Evolutionary conservation across 2,888 invertebrate species (phyloP).

Genomic region (Andrena minutula): DNA sequence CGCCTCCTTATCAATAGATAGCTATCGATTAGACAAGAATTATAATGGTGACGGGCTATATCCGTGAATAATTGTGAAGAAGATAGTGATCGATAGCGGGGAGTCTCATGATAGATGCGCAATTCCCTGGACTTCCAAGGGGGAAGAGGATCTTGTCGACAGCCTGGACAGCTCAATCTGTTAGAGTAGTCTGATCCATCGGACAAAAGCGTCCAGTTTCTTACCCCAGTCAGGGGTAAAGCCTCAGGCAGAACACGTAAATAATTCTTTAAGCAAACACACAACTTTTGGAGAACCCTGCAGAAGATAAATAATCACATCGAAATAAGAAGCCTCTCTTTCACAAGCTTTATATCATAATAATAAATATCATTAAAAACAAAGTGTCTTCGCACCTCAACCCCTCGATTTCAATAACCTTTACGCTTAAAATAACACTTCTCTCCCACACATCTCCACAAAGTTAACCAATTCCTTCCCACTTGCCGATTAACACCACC

Average conservation of each 20-base stretch:
- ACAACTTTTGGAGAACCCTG: too few relatives aligned
- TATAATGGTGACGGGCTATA: slow-evolving; percentile 17
- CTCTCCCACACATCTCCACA: too few relatives aligned
- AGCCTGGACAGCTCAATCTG: slow-evolving; percentile 40
- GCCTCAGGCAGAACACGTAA: neutral
- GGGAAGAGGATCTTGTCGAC: slow-evolving; percentile 37
- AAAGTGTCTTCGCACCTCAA: too few relatives aligned
- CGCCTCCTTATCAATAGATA: slow-evolving; percentile 24
- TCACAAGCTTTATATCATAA: too few relatives aligned
- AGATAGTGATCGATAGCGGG: slow-evolving; percentile 48
- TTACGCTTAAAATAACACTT: too few relatives aligned
- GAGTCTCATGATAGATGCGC: slow-evolving; percentile 42
- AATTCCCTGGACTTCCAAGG: neutral
- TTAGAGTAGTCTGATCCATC: slow-evolving; percentile 14
- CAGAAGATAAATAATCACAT: too few relatives aligned
- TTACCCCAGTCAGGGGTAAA: neutral
- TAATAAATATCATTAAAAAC: too few relatives aligned
- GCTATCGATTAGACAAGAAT: slow-evolving; percentile 35
- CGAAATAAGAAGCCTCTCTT: too few relatives aligned
- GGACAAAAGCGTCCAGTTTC: neutral
- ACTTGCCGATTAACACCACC: too few relatives aligned
- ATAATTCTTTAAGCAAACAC: neutral
- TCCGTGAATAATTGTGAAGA: slow-evolving; percentile 44
- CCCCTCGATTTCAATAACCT: too few relatives aligned
- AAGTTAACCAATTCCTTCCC: too few relatives aligned